phyloP scores from a whole-genome alignment of 2,888 invertebrate genomes.

The Chalcosyrphus nemorum region DNA sequence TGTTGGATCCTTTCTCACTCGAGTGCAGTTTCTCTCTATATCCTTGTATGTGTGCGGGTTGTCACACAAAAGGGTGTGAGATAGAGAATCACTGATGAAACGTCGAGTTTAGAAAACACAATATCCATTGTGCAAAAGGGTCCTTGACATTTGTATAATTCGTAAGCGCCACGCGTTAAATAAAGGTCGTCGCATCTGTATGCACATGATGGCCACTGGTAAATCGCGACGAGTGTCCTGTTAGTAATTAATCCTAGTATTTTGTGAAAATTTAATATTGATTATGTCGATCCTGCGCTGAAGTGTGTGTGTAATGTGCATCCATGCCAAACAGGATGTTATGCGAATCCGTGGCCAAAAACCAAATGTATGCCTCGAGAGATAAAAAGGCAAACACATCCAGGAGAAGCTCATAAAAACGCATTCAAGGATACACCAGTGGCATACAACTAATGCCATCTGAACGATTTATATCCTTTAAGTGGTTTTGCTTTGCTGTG shows the following conservation, averaged over 20 bases:
- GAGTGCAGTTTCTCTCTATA: not conserved
- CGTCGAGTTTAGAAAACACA: slow-evolving; percentile 8
- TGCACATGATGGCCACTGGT: not conserved
- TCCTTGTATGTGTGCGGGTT: not conserved
- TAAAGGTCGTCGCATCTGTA: slow-evolving; percentile 18
- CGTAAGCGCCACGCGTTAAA: not conserved
- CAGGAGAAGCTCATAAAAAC: slow-evolving; percentile 25
- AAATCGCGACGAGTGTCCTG: slow-evolving; percentile 9
- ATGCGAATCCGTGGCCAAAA: slow-evolving; percentile 37
- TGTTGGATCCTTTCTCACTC: not conserved
- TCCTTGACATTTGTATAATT: slow-evolving; percentile 10
- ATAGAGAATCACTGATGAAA: slow-evolving; percentile 40
- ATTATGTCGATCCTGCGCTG: slow-evolving; percentile 23
- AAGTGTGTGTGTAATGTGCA: slow-evolving; percentile 7
- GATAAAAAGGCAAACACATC: slow-evolving; percentile 18
- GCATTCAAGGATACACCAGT: not conserved
- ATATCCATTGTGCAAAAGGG: not conserved
- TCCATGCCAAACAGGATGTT: not conserved
- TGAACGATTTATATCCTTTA: slow-evolving; percentile 73
- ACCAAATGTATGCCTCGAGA: slow-evolving; percentile 32
- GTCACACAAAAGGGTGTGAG: slow-evolving; percentile 17
- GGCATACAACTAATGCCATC: slow-evolving; percentile 62
- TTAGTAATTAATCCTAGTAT: slow-evolving; percentile 29
- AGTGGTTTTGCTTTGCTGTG: slow-evolving; percentile 64
- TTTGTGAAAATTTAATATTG: slow-evolving; percentile 33